Conservation (phyloP, 2,888 invertebrate species). For the Drosophila affinis region DNA sequence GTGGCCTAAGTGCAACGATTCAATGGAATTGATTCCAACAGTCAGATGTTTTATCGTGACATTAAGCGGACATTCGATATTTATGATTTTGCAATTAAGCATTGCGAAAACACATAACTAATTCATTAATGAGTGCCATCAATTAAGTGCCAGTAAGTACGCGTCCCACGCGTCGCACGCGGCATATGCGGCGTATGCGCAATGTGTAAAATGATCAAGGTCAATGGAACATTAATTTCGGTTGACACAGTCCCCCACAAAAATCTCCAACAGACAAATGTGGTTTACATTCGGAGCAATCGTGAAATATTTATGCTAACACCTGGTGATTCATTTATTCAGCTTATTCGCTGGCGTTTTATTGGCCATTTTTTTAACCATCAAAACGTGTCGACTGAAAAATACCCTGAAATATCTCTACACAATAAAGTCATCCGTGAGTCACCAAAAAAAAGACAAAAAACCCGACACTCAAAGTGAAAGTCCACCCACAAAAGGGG, state of each 20-base stretch:
- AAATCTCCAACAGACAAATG: neutral
- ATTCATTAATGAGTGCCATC: slow-evolving; percentile 23
- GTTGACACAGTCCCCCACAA: neutral
- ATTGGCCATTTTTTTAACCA: too few species aligned
- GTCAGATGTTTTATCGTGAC: slow-evolving; percentile 1
- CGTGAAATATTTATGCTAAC: neutral
- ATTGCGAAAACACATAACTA: slow-evolving; percentile 23
- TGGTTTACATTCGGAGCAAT: neutral
- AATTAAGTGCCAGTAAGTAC: slow-evolving; percentile 7
- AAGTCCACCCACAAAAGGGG: slow-evolving; percentile 6
- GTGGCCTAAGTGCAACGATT: neutral
- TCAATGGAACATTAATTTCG: neutral
- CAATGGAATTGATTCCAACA: slow-evolving; percentile 37
- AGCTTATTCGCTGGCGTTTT: neutral
- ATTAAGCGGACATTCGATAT: slow-evolving; percentile 5
- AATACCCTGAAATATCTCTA: neutral
- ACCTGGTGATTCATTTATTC: neutral
- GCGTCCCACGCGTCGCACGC: neutral
- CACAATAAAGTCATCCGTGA: neutral
- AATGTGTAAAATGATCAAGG: neutral
- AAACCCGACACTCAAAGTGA: neutral
- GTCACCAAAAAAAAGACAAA: neutral
- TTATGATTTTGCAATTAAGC: slow-evolving; percentile 30
- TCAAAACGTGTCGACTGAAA: neutral
- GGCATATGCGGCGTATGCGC: neutral